Evolutionary conservation across 2,797 vertebrate species (phyloP).

Genomic region (Notamacropus eugenii): DNA sequence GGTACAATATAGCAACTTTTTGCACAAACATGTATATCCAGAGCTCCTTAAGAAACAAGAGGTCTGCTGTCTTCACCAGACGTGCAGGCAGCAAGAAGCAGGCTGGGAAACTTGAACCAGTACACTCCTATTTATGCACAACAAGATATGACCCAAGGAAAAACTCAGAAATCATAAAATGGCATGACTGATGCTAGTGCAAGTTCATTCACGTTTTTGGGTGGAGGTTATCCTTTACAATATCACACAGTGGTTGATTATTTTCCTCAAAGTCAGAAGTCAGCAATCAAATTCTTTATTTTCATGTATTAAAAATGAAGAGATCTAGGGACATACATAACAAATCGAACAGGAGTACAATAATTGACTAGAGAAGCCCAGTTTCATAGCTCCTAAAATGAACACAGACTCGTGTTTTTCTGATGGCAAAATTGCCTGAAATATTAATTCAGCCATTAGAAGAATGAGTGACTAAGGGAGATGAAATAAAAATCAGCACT

Average conservation of each 20-base stretch:
- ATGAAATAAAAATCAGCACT: neutral
- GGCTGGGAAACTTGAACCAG: neutral
- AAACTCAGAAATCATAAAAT: slow-evolving; percentile 3
- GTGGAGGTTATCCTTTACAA: neutral
- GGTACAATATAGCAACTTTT: neutral
- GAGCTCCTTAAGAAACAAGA: slow-evolving; percentile 9
- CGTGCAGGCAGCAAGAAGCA: neutral
- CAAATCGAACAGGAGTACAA: neutral
- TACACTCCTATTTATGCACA: neutral
- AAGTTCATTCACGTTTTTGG: neutral
- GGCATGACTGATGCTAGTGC: neutral
- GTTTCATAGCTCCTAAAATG: neutral
- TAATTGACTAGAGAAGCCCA: neutral
- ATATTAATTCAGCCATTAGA: neutral
- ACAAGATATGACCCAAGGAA: neutral
- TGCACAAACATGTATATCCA: neutral
- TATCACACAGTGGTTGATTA: neutral
- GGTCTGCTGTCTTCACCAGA: neutral
- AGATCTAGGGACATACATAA: neutral
- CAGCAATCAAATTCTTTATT: neutral
- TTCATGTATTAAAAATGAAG: neutral
- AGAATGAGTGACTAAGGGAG: neutral
- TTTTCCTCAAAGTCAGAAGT: neutral
- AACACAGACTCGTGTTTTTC: neutral
- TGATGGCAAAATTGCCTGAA: neutral